These are phyloP conservation scores for Drosophila oshimai DNA, from an alignment of 1,140 invertebrate genomes.

Conservation along the genomic window DNA sequence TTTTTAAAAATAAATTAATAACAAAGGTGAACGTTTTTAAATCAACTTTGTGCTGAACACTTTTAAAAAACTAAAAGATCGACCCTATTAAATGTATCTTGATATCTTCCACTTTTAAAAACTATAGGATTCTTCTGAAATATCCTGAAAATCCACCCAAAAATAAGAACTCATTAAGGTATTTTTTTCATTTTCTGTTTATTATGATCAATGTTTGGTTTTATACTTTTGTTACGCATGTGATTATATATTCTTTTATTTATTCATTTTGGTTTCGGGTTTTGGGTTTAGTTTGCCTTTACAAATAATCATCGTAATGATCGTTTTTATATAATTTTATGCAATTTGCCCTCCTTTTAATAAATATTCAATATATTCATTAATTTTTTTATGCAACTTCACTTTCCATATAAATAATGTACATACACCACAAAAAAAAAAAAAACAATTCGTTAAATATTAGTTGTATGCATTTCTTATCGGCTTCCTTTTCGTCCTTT, in stretches of 20 bases:
- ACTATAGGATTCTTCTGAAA: too few relatives aligned
- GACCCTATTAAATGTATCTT: too few relatives aligned
- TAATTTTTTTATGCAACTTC: slow-evolving; percentile 51
- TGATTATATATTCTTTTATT: slow-evolving; percentile 66
- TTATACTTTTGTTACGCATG: slow-evolving; percentile 70
- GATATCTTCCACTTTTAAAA: too few relatives aligned
- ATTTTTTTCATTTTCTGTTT: slow-evolving; percentile 44
- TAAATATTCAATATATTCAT: slow-evolving; percentile 67
- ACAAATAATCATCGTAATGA: slow-evolving; percentile 61
- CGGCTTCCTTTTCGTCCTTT: slow-evolving; percentile 1
- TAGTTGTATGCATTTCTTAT: slow-evolving; percentile 31
- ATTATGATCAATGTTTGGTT: slow-evolving; percentile 68
- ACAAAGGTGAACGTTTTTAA: too few relatives aligned
- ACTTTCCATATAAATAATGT: slow-evolving; percentile 67
- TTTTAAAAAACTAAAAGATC: too few relatives aligned
- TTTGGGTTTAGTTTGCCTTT: slow-evolving; percentile 55
- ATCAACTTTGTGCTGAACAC: too few relatives aligned
- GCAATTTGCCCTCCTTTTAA: slow-evolving; percentile 53
- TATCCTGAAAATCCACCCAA: too few relatives aligned
- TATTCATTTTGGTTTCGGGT: slow-evolving; percentile 36
- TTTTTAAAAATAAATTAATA: too few relatives aligned
- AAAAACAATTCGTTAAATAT: slow-evolving; percentile 60
- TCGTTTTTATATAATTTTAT: slow-evolving; percentile 69
- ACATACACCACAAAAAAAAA: slow-evolving; percentile 67
- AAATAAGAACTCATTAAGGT: neutral